A percentile compares a stretch with the other conserved stretches of the same genome.
Evolutionary conservation across 1,140 invertebrate genomes (phyloP).

Genomic region (Arion vulgaris): DNA sequence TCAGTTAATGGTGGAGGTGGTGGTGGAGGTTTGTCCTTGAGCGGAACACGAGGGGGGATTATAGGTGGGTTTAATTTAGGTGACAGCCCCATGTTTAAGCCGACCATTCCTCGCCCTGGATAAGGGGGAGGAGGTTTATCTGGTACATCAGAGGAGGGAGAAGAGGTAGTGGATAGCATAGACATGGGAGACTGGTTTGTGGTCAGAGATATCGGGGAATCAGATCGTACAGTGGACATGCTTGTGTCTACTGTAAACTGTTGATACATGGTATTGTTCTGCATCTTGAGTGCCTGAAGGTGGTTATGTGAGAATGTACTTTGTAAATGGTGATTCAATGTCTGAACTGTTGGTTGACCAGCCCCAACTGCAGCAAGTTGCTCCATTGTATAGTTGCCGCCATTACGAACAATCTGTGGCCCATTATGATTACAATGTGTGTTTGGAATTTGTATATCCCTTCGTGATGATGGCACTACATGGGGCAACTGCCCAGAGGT

Average conservation of each 20-base stretch:
- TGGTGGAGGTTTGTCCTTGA: slow-evolving; percentile 61
- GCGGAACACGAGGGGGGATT: slow-evolving; percentile 61
- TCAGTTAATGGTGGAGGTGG: slow-evolving; percentile 54
- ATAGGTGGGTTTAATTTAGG: slow-evolving; percentile 42
- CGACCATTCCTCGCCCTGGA: slow-evolving; percentile 43
- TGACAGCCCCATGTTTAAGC: background rate
- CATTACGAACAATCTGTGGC: slow-evolving; percentile 29
- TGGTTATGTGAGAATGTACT: slow-evolving; percentile 38
- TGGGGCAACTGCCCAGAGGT: background rate
- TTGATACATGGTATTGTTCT: slow-evolving; percentile 36
- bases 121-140: slow-evolving; percentile 71
- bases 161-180: slow-evolving; percentile 64
- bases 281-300: slow-evolving; percentile 22
- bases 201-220: slow-evolving; percentile 65
- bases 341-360: slow-evolving; percentile 47
- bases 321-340: slow-evolving; percentile 11
- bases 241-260: slow-evolving; percentile 53
- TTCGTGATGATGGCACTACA: slow-evolving; percentile 30
- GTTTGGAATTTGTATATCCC: slow-evolving; percentile 66
- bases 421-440: slow-evolving; percentile 43
- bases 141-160: slow-evolving; percentile 69
- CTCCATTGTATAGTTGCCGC: slow-evolving; percentile 33
- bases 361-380: slow-evolving; percentile 17
- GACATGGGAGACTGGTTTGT: slow-evolving; percentile 70
- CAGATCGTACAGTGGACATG: slow-evolving; percentile 65